Evolutionary conservation across 2,113 vertebrate species (phyloP), one percentile per base, ranked within the genome.

Genomic region (Gallinago paraguaiae): DNA sequence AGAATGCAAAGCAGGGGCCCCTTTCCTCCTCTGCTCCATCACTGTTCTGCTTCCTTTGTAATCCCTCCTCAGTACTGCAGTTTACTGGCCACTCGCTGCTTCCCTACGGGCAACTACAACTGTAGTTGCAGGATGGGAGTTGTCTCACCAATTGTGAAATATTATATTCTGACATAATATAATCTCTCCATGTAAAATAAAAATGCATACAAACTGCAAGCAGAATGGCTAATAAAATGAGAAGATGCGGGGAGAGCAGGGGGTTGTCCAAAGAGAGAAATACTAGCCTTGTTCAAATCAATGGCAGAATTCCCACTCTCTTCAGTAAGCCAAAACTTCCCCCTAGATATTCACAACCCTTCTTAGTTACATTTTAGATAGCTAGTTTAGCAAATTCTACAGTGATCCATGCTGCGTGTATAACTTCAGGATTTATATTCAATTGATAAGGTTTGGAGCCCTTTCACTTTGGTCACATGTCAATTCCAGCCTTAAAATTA

Each of bases 71-170:
- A 0, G 15, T 27, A 46, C 23, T 84, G 67, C 57, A 72, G 28
- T 46, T 84, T 81, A 33, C 57, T 97, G 93, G 95, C 95, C 95
- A 92, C 46, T 60, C 0, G 0, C 64, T 70, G 48, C 80, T 71
- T 90, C 90, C 90, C 85, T 64, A 69, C 1, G 14, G 95, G 46
- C 76, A 88, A 24, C 82, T 86, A 74, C 56, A 92, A 86, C 82
- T 78, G 51, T 59, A 91, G 77, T 91, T 88, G 92, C 77, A 93
- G 77, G 83, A 85, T 2, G 3, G 10, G 30, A 23, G 7, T 7
- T 37, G 31, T 53, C 72, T 81, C 86, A 83, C 86, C 90, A 90
- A 76, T 50, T 90, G 65, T 84, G 90, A 95, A 96, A 95, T 90
- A 76, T 39, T 90, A 95, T 94, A 92, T 82, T 92, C 79, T 82